A percentile compares a stretch with the other conserved stretches of the same genome.
phyloP scores from a whole-genome alignment of 2,797 vertebrate species.

The Anguilla marmorata region DNA sequence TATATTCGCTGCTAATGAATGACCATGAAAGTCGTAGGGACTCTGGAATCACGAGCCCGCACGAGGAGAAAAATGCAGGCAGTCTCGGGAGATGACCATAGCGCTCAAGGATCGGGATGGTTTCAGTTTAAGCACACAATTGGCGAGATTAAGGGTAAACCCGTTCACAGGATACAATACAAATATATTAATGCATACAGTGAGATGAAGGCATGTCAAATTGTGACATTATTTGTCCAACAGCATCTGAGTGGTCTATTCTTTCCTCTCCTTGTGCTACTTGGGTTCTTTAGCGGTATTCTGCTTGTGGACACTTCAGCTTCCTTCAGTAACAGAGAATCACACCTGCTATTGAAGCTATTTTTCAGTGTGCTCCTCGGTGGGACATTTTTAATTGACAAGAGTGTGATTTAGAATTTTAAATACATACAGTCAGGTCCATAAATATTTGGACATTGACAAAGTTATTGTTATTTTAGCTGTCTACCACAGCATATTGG shows the following conservation, averaged over 20 bases:
- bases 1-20: slow-evolving; percentile 38
- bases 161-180: neutral
- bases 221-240: neutral
- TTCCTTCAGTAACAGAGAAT: neutral
- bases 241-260: neutral
- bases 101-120: neutral
- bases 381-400: too few species aligned
- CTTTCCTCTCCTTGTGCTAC: neutral
- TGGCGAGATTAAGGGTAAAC: neutral
- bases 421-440: too few species aligned
- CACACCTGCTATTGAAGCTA: neutral
- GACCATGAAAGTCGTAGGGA: slow-evolving; percentile 43
- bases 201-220: neutral
- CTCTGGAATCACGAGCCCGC: slow-evolving; percentile 40
- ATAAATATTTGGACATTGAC: too few species aligned
- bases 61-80: slow-evolving; percentile 22
- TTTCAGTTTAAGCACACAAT: neutral
- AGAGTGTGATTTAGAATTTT: too few species aligned
- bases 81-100: neutral
- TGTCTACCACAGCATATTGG: too few species aligned
- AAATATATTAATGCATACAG: neutral
- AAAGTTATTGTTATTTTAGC: too few species aligned
- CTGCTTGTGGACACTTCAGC: neutral
- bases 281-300: neutral
- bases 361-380: too few species aligned